A percentile compares a stretch with the other conserved stretches of the same genome.
These are phyloP conservation scores for Azorinus chamasolen DNA, from an alignment of 2,888 invertebrate genomes.

Conservation along the genomic window DNA sequence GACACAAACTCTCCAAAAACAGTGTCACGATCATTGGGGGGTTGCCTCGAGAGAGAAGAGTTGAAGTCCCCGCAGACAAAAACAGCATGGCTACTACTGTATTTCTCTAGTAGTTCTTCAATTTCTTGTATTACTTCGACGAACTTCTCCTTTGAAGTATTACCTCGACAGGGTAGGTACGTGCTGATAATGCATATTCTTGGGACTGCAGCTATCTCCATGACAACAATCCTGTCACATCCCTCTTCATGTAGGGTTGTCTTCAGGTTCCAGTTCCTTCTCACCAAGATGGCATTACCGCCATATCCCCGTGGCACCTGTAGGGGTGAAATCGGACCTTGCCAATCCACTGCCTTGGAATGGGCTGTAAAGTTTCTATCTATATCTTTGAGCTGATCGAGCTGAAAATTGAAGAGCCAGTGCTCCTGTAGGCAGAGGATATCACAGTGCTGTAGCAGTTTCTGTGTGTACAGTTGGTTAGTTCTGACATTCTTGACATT, in stretches of 20 bases:
- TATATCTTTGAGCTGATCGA: too few relatives aligned
- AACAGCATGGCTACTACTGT: constrained; percentile 4
- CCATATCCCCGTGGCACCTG: constrained; percentile 13
- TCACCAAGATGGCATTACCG: background rate
- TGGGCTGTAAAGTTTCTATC: too few relatives aligned
- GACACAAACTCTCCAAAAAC: background rate
- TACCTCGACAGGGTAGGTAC: constrained; percentile 8
- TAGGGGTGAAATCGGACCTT: constrained; percentile 1
- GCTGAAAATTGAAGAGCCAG: too few relatives aligned
- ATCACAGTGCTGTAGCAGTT: too few relatives aligned
- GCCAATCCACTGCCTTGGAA: constrained; percentile 3
- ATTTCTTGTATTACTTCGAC: constrained; percentile 2
- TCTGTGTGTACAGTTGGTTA: too few relatives aligned
- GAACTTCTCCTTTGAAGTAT: background rate
- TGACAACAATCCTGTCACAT: background rate
- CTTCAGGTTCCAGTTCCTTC: background rate
- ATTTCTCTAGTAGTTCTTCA: constrained; percentile 6
- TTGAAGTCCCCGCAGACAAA: constrained; percentile 9
- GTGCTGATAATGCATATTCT: background rate
- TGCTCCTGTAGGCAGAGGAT: too few relatives aligned
- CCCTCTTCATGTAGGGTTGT: constrained; percentile 2
- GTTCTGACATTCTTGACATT: too few relatives aligned
- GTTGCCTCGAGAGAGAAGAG: background rate
- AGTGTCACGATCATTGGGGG: background rate
- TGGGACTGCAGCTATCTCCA: background rate